phyloP scores from a whole-genome alignment of 2,113 vertebrate genomes.

The Sterna hirundo region DNA sequence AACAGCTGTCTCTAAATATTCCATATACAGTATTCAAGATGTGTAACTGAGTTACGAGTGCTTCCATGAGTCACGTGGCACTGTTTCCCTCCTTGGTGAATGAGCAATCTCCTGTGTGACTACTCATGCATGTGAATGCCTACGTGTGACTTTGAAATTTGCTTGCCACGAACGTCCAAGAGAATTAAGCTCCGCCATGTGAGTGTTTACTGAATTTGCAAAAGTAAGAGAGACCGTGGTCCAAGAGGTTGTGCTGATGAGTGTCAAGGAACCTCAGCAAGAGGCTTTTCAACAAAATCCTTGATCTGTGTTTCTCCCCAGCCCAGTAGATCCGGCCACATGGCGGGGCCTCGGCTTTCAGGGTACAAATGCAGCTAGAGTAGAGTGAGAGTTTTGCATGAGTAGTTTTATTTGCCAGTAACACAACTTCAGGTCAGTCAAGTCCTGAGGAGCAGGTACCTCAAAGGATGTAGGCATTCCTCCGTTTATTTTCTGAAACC shows the following conservation, averaged over 20 bases:
- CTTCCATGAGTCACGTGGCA: not conserved
- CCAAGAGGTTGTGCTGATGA: not conserved
- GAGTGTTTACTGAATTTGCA: not conserved
- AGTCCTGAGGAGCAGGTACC: not conserved
- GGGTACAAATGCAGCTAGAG: not conserved
- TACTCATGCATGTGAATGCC: not conserved
- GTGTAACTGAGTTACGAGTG: not conserved
- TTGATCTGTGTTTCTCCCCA: not conserved
- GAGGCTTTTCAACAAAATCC: not conserved
- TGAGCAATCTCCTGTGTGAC: not conserved
- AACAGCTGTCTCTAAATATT: conserved; percentile 32
- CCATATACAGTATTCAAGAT: conserved; percentile 4
- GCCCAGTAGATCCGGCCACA: not conserved
- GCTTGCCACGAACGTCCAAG: not conserved
- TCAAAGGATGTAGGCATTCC: not conserved
- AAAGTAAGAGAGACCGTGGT: not conserved
- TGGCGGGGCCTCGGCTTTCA: not conserved
- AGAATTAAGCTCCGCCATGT: not conserved
- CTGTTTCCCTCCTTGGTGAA: not conserved
- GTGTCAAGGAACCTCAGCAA: not conserved
- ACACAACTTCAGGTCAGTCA: not conserved
- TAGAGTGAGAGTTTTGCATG: not conserved
- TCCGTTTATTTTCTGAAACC: not conserved
- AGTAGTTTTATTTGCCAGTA: not conserved
- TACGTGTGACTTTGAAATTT: not conserved